These are phyloP conservation scores for Heteractis magnifica DNA, from an alignment of 92 coral and sea anemone genomes.

Conservation along the genomic window DNA sequence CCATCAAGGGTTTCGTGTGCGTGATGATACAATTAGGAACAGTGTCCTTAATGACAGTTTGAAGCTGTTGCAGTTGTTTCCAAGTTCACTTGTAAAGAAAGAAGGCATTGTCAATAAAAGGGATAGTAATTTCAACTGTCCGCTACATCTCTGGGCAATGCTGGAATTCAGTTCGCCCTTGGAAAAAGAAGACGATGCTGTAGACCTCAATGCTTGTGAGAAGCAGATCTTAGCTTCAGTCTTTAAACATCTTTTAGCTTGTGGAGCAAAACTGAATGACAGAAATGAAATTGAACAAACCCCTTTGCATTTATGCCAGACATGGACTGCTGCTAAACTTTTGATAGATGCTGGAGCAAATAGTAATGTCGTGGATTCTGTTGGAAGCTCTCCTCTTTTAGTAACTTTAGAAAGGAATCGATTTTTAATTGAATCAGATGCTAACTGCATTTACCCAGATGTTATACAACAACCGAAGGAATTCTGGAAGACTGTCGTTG, in stretches of 20 bases:
- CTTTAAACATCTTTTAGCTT: not conserved
- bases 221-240: not conserved
- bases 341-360: constrained; percentile 53
- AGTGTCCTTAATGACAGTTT: not conserved
- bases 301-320: constrained; percentile 36
- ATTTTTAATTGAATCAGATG: not conserved
- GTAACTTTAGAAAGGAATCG: not conserved
- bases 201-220: not conserved
- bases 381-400: constrained; percentile 23
- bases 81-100: not conserved
- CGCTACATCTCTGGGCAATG: constrained; percentile 22
- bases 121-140: not conserved
- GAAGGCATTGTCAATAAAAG: not conserved
- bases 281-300: constrained; percentile 9
- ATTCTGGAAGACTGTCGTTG: not conserved
- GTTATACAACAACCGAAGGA: constrained; percentile 2
- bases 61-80: not conserved
- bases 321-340: constrained; percentile 38
- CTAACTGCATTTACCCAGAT: not conserved
- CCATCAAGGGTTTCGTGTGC: not conserved
- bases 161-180: not conserved
- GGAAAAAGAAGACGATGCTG: not conserved
- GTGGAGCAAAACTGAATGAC: constrained; percentile 19
- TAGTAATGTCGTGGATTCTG: constrained; percentile 5
- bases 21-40: not conserved